Conservation (phyloP, 2,113 vertebrate genomes). For the Otolemur garnettii region DNA sequence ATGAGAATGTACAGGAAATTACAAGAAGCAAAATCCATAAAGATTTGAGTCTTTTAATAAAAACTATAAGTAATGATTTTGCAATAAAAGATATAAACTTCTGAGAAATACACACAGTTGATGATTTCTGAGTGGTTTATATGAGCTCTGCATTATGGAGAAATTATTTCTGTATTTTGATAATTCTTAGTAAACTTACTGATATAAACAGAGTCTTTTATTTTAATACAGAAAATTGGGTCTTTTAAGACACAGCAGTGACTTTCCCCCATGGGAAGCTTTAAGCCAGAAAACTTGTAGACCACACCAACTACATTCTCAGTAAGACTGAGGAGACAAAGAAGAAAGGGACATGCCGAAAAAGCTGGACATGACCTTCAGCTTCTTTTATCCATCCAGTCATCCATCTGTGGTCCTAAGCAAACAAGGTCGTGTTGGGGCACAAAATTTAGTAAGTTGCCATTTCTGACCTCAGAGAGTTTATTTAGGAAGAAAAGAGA, state of each 20-base stretch:
- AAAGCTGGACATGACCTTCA: not conserved
- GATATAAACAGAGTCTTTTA: not conserved
- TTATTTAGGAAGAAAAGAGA: not conserved
- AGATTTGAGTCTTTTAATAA: constrained; percentile 54
- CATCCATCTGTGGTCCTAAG: not conserved
- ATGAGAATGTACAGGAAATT: constrained; percentile 48
- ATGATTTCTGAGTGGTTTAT: not conserved
- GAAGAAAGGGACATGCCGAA: not conserved
- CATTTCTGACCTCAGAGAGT: not conserved
- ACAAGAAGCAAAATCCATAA: constrained; percentile 26
- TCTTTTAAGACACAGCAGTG: not conserved
- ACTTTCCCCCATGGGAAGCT: not conserved
- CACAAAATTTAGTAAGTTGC: not conserved
- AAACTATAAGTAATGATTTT: constrained; percentile 28
- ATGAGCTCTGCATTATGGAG: not conserved
- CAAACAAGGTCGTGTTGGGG: not conserved
- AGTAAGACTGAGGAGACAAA: not conserved
- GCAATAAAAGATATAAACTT: not conserved
- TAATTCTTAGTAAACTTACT: not conserved
- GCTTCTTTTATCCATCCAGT: not conserved
- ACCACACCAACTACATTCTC: not conserved
- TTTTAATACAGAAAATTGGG: not conserved
- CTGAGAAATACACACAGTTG: constrained; percentile 40
- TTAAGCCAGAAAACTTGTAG: not conserved
- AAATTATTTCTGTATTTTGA: constrained; percentile 15